Evolutionary conservation across 30 jellyfish, hydroid and myxozoan genomes (phyloP), one percentile per base, ranked within the genome.

Genomic region (Clytia hemisphaerica): DNA sequence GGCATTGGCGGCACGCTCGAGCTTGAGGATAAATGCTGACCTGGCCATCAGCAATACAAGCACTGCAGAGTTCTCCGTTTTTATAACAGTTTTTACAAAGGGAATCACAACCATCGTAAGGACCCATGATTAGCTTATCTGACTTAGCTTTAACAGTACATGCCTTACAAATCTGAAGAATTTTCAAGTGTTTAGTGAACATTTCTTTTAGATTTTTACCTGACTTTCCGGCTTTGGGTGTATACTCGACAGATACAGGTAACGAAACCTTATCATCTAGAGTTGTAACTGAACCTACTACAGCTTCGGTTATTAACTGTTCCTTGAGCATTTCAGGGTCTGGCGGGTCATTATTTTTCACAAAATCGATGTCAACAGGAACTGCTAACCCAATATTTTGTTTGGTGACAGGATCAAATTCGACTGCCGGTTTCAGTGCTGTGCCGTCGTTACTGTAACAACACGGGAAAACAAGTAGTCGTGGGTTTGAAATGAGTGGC

Each of bases 141-240:
- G 68, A 42, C 45, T 62, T 62, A 37, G 77, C 68, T 45, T 37
- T 64, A 37, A 37, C 45, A 42, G 40, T 62, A 65, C 77, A 65
- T 21, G 77, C 40, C 45, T 65, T 64, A 35, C 77, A 65, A 65
- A 64, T 65, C 77, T 65, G 77, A 45, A 65, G 77, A 64, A 65
- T 65, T 64, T 65, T 65, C 14, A 65, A 64, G 64, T 65, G 77
- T 38, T 65, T 64, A 65, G 45, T 62, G 45, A 65, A 37, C 77
- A 65, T 36, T n/a, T 65, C 28, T 65, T 35, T 64, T 37, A 62
- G 45, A 37, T 62, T 37, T 65, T 65, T 64, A 37, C 64, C 77
- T 65, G 77, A 37, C 77, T 65, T 65, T 67, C 80, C 80, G 49
- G 80, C 70, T 67, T 67, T 67, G 30, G 36, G 36, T 3, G 70